phyloP scores from a whole-genome alignment of 2,888 invertebrate species.

The Drosophila anomalata region DNA sequence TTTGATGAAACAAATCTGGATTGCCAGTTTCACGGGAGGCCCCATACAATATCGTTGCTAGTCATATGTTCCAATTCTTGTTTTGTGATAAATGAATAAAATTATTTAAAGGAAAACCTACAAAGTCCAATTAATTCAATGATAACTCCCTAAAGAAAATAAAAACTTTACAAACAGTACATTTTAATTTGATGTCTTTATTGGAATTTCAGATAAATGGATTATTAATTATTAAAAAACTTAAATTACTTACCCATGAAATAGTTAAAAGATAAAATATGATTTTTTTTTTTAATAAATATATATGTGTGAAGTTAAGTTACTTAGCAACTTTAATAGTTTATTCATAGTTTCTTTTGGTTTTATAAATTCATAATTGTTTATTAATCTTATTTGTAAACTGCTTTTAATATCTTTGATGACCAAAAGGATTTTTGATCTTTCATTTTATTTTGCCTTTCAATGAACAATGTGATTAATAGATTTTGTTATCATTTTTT shows the following conservation, averaged over 20 bases:
- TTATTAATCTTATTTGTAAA: slow-evolving; percentile 37
- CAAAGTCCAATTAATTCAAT: not conserved
- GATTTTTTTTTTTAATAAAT: not conserved
- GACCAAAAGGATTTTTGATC: slow-evolving; percentile 32
- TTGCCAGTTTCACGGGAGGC: slow-evolving; percentile 60
- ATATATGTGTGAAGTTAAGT: not conserved
- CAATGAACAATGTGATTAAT: slow-evolving; percentile 21
- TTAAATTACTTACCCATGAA: slow-evolving; percentile 14
- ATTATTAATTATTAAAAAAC: not conserved
- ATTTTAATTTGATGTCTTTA: slow-evolving; percentile 17
- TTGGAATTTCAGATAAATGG: not conserved
- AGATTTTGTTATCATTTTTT: slow-evolving; percentile 9
- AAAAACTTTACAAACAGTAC: not conserved
- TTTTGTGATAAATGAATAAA: slow-evolving; percentile 11
- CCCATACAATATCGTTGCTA: slow-evolving; percentile 56
- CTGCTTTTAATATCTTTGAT: slow-evolving; percentile 25
- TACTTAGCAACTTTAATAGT: slow-evolving; percentile 19
- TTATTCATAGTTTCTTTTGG: slow-evolving; percentile 31
- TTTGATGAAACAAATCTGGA: slow-evolving; percentile 55
- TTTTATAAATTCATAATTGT: slow-evolving; percentile 43
- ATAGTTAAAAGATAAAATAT: not conserved
- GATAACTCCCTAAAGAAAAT: slow-evolving; percentile 1
- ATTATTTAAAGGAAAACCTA: not conserved
- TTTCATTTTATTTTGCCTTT: slow-evolving; percentile 15
- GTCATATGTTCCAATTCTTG: slow-evolving; percentile 1